Percentiles rank a stretch among this genome's conserved stretches.
Evolutionary conservation across 2,113 vertebrate species (phyloP).

Genomic region (Psittacara wagleri): DNA sequence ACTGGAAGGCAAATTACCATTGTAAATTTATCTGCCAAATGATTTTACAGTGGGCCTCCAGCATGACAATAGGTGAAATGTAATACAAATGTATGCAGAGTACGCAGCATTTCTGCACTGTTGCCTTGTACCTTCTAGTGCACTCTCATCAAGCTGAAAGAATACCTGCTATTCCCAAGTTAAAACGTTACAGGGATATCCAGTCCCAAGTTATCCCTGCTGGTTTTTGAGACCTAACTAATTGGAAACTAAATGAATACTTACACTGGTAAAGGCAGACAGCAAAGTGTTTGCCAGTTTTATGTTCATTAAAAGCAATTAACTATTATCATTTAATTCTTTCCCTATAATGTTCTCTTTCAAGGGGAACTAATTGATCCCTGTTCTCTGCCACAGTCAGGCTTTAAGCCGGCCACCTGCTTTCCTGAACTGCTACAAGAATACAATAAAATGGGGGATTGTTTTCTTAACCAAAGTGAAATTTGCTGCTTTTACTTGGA

Average conservation of each 20-base stretch:
- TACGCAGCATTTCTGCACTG: background rate
- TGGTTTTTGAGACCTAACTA: background rate
- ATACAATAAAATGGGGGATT: background rate
- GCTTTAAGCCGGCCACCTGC: background rate
- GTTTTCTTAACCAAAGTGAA: background rate
- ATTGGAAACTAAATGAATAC: background rate
- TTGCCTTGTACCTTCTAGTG: background rate
- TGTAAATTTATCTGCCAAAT: constrained; percentile 67
- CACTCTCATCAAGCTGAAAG: background rate
- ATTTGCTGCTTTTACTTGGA: background rate
- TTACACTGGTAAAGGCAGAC: background rate
- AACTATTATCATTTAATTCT: background rate
- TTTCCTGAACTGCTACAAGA: background rate
- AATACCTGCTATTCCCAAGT: background rate
- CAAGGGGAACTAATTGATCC: background rate
- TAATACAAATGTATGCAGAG: background rate
- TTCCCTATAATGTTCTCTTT: background rate
- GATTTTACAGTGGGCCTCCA: constrained; percentile 40
- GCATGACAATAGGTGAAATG: constrained; percentile 34
- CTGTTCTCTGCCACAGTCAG: background rate
- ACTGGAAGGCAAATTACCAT: constrained; percentile 66
- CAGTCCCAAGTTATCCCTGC: background rate
- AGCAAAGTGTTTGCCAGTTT: background rate
- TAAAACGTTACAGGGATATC: background rate
- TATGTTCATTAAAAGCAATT: background rate